Base-by-base conservation (phyloP, 2,888 invertebrate genomes). In the Julus scanicus region DNA sequence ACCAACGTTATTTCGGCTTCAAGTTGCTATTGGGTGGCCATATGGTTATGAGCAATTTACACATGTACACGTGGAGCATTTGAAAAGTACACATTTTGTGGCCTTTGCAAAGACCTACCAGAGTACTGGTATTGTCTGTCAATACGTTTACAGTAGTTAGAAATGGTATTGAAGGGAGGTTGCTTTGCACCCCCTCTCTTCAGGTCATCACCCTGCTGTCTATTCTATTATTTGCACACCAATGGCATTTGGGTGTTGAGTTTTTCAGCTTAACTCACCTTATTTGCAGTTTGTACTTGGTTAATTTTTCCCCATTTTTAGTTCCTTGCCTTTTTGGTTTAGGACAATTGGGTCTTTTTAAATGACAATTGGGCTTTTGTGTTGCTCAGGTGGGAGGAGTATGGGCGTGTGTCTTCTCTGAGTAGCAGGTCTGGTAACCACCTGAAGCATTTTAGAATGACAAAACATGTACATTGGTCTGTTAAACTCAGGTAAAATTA, bases 161-260 rank as follows among this genome's bases (percentile, higher is more conserved):
- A 71, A 29, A 20, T 63, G 29, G 29, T 29, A 71, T 71, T 29
- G 29, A 71, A 29, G 71, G 11, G 29, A 71, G 11, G 9, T 71
- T 9, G 11, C 2, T 8, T 9, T 8, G 8, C 71, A 29, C 71
- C 71, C 71, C 8, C 71, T 71, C 71, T 71, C 71, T 71, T 71
- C 71, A 71, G 71, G 71, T 71, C 71, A 71, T 71, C 71, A 71
- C 71, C 71, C 71, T 71, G n/a, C 71, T 71, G 63, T 63, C 63
- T 63, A 11, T 29, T 71, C 71, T 71, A 29, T 71, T 71, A 71
- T 71, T 71, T 71, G 71, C 29, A 29, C 71, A 71, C 71, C 71
- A 20, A 63, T 63, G 63, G 20, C 20, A 63, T 63, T 63, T 63
- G 63, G 20, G 63, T 63, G 63, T 63, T 71, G 29, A 29, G 71